Evolutionary conservation across 2,113 vertebrate genomes (phyloP).

Genomic region (Coregonus clupeaformis): DNA sequence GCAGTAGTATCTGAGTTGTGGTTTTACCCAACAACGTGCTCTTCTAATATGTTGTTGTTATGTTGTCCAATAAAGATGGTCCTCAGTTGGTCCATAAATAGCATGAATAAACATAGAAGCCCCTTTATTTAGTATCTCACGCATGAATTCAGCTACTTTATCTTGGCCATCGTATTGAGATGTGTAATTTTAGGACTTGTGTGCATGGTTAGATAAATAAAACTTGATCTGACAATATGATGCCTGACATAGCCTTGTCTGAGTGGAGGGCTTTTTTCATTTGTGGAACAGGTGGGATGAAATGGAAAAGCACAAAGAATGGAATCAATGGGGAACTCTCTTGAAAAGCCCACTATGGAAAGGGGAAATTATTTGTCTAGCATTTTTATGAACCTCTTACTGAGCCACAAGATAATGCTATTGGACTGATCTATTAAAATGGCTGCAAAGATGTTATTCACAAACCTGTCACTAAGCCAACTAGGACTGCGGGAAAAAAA

Average conservation of each 20-base stretch:
- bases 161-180: too few species aligned
- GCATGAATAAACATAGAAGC: too few species aligned
- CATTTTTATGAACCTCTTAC: conserved; percentile 42
- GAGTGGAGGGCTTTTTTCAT: conserved; percentile 29
- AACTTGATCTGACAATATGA: conserved; percentile 22
- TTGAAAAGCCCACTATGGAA: conserved; percentile 44
- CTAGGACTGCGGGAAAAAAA: conserved; percentile 15
- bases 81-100: too few species aligned
- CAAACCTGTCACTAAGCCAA: conserved; percentile 54
- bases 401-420: conserved; percentile 50
- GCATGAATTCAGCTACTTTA: too few species aligned
- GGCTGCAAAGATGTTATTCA: conserved; percentile 55
- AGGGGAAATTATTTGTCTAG: conserved; percentile 35
- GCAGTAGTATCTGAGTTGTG: too few species aligned
- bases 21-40: too few species aligned
- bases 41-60: too few species aligned
- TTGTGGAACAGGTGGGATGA: conserved; percentile 18
- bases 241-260: conserved; percentile 9
- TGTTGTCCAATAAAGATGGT: too few species aligned
- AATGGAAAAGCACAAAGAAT: conserved; percentile 37
- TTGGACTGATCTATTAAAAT: conserved; percentile 55
- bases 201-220: conserved; percentile 10
- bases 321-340: conserved; percentile 41
- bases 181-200: conserved; percentile 29
- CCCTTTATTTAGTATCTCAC: too few species aligned